Evolutionary conservation across 2,888 invertebrate species (phyloP).

Genomic region (Patella ulyssiponensis): DNA sequence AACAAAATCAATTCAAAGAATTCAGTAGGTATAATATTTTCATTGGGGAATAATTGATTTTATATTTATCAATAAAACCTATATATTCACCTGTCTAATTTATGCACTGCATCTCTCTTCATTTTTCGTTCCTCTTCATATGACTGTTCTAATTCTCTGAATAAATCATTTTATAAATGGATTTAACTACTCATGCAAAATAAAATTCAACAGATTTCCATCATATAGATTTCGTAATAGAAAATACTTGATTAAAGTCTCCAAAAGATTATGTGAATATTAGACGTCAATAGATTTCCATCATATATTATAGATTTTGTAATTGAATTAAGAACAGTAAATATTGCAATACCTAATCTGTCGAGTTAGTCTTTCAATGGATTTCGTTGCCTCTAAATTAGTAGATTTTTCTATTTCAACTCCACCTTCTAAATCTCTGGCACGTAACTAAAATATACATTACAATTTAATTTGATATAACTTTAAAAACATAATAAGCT

Average conservation of each 20-base stretch:
- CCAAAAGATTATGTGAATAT: no score
- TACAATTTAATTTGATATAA: background rate
- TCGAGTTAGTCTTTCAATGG: conserved; percentile 61
- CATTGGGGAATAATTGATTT: background rate
- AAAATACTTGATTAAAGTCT: no score
- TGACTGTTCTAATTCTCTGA: conserved; percentile 65
- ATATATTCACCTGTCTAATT: conserved; percentile 60
- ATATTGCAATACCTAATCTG: conserved; percentile 57
- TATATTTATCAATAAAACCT: background rate
- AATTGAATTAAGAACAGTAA: no score
- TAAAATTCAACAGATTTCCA: no score
- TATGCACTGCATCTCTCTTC: conserved; percentile 53
- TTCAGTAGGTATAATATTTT: no score
- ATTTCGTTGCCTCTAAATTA: conserved; percentile 61
- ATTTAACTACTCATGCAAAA: no score
- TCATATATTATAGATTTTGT: no score
- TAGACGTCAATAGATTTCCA: no score
- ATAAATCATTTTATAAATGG: conserved; percentile 24
- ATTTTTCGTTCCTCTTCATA: conserved; percentile 65
- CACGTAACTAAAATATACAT: conserved; percentile 55
- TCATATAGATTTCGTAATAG: no score
- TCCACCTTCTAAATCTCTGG: conserved; percentile 66
- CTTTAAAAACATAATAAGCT: no score
- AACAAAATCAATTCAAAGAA: no score
- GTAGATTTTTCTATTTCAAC: conserved; percentile 66